Percentiles rank a stretch among this genome's conserved stretches.
Conservation (phyloP, 2,113 vertebrate species). For the Hippoglossus stenolepis region DNA sequence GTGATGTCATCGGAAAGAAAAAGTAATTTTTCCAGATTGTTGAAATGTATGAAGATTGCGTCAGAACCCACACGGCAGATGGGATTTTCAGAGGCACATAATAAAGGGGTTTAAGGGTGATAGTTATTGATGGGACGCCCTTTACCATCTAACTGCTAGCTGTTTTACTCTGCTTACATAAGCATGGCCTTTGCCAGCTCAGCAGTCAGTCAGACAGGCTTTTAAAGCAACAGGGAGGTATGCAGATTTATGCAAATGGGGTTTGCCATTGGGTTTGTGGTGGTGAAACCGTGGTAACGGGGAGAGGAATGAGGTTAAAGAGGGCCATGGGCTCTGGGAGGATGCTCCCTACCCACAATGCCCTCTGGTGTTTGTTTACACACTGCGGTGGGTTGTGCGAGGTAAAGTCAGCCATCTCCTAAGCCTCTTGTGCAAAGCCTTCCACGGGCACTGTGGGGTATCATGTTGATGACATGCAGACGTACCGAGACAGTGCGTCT, state of each 20-base stretch:
- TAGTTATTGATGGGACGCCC: slow-evolving; percentile 59
- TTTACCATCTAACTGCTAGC: slow-evolving; percentile 60
- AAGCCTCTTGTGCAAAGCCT: slow-evolving; percentile 56
- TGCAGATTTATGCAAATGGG: slow-evolving; percentile 78
- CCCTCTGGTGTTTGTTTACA: slow-evolving; percentile 78
- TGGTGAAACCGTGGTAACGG: slow-evolving; percentile 69
- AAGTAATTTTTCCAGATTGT: slow-evolving; percentile 38
- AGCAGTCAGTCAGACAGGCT: slow-evolving; percentile 70
- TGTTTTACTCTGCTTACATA: slow-evolving; percentile 72
- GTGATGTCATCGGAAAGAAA: slow-evolving; percentile 70
- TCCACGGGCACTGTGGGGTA: slow-evolving; percentile 23
- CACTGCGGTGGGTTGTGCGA: slow-evolving; percentile 44
- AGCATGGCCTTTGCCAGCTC: slow-evolving; percentile 73
- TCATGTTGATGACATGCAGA: slow-evolving; percentile 37
- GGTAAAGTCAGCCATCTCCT: slow-evolving; percentile 48
- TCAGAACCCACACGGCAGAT: slow-evolving; percentile 52
- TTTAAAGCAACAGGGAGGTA: slow-evolving; percentile 52
- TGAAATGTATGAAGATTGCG: slow-evolving; percentile 46
- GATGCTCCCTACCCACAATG: slow-evolving; percentile 65
- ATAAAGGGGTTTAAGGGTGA: slow-evolving; percentile 62
- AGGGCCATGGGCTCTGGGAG: slow-evolving; percentile 58
- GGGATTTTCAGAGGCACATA: slow-evolving; percentile 60
- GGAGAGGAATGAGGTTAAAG: slow-evolving; percentile 75
- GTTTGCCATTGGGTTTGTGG: slow-evolving; percentile 58
- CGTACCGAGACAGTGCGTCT: slow-evolving; percentile 4